Percentiles rank a stretch among this genome's conserved stretches.
phyloP scores from a whole-genome alignment of 2,888 invertebrate species.

The Parelbella ahira region DNA sequence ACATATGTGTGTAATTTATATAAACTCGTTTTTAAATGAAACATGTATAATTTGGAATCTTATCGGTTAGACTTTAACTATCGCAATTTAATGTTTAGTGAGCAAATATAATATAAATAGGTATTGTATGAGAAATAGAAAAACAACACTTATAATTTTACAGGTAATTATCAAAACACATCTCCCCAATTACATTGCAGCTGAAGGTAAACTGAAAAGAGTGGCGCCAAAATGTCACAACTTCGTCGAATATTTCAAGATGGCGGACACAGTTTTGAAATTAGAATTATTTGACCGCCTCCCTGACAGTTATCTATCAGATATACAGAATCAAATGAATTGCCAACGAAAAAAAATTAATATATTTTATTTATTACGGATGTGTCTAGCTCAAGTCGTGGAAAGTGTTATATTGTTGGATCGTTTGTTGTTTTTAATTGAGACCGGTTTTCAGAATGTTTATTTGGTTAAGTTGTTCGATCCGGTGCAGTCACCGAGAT shows the following conservation, averaged over 20 bases:
- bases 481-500: constrained; percentile 90
- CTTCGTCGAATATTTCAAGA: constrained; percentile 85
- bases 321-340: constrained; percentile 41
- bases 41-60: no score
- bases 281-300: constrained; percentile 69
- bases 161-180: constrained; percentile 64
- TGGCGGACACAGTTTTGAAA: constrained; percentile 83
- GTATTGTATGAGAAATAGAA: no score
- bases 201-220: constrained; percentile 81
- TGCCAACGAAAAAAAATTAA: constrained; percentile 81
- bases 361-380: constrained; percentile 88
- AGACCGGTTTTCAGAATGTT: constrained; percentile 75
- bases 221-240: constrained; percentile 80
- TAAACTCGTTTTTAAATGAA: no score
- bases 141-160: constrained; percentile 27
- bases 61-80: no score
- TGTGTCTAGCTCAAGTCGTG: constrained; percentile 88
- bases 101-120: no score
- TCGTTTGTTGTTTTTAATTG: constrained; percentile 87
- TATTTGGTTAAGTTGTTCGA: constrained; percentile 90
- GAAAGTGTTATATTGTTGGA: constrained; percentile 92
- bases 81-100: no score
- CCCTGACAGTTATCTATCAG: constrained; percentile 40
- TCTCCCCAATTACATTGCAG: constrained; percentile 42
- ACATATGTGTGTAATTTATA: no score